Base-by-base conservation (phyloP, 2,113 vertebrate genomes). In the Seriola rivoliana region DNA sequence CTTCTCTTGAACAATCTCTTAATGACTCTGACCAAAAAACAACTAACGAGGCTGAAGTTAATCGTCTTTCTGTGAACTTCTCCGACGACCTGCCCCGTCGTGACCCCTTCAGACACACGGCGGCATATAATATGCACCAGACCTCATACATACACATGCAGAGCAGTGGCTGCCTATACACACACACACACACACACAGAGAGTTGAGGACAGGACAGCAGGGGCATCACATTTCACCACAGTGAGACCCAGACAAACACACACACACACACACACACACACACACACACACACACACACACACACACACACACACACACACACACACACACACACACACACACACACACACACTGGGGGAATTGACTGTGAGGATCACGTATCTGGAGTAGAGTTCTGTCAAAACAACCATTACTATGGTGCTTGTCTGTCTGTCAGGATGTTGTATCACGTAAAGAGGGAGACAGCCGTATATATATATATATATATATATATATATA, bases 211-310 rank as follows among this genome's bases (percentile, higher is more conserved):
- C 75, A 84, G 84, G 85, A 91, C 89, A 91, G 73, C 74, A 67
- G 48, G 62, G 66, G 88, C 75, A 81, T 90, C 85, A 66, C 42
- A 85, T 91, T 90, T 80, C 91, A 85, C 81, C 85, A 83, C 83
- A 70, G 65, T 76, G 82, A 82, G 76, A 82, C 58, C 44, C 66
- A 78, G 16, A 84, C 52, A 71, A 0, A 81, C 73, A 82, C 80
- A 84, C 86, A 80, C 44, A 72, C 67, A 40, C 66, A 85, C 42
- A 85, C 80, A 85, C 85, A 88, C 88, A 81, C 42, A 76, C 72
- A 71, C 65, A 21, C 66, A 63, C 65, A 88, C 72, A 67, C 58
- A 63, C 80, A 85, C 85, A 88, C 88, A 81, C 42, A 76, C 72
- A 71, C 65, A 21, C 66, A 63, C 65, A 88, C 72, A 67, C 58